Evolutionary conservation across 1,140 invertebrate species (phyloP).

Genomic region (Holotrichia oblita): DNA sequence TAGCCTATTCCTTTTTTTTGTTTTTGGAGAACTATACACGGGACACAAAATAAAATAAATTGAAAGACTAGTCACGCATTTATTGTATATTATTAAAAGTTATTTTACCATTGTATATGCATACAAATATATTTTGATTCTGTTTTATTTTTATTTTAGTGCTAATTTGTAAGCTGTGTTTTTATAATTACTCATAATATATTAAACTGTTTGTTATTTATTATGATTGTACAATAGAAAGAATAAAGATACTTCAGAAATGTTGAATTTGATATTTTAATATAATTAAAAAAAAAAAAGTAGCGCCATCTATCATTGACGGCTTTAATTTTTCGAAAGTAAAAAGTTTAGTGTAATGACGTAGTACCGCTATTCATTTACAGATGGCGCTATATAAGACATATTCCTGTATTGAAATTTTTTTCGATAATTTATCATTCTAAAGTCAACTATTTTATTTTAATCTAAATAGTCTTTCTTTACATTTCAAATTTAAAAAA

Average conservation of each 20-base stretch:
- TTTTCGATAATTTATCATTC: too few species aligned
- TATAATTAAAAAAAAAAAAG: too few species aligned
- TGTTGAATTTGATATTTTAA: too few species aligned
- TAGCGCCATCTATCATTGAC: too few species aligned
- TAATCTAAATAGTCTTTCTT: too few species aligned
- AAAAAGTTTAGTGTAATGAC: too few species aligned
- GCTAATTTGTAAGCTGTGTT: not conserved
- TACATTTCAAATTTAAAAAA: too few species aligned
- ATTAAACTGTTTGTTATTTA: slow-evolving; percentile 18
- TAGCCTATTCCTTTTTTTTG: not conserved
- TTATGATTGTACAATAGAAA: not conserved
- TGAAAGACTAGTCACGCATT: not conserved
- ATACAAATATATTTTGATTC: not conserved
- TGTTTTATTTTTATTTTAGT: not conserved
- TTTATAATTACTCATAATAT: not conserved
- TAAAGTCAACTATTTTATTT: too few species aligned
- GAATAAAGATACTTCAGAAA: not conserved
- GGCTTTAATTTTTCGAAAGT: too few species aligned
- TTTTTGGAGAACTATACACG: not conserved
- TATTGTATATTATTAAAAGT: not conserved
- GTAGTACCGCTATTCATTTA: too few species aligned
- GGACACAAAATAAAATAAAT: not conserved
- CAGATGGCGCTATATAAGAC: too few species aligned
- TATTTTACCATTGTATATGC: slow-evolving; percentile 2
- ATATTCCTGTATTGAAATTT: too few species aligned